Evolutionary conservation across 2,888 invertebrate species (phyloP).

Genomic region (Hypercompe scribonia): DNA sequence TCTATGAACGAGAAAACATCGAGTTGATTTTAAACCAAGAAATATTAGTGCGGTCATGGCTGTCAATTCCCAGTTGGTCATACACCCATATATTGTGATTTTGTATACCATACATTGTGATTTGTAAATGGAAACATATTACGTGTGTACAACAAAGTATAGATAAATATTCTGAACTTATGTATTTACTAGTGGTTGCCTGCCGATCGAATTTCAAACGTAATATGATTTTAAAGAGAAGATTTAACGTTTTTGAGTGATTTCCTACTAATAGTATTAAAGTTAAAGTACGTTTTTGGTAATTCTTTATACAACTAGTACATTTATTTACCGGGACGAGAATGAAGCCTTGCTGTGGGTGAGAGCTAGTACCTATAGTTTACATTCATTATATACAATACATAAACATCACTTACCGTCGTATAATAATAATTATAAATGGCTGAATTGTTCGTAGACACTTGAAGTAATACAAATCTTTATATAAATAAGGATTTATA

Average conservation of each 20-base stretch:
- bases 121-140: background rate
- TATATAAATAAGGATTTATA: no score
- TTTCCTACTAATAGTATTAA: background rate
- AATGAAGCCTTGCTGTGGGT: background rate
- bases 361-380: no score
- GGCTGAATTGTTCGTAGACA: no score
- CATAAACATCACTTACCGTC: no score
- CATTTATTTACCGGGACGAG: background rate
- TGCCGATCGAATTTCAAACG: no score
- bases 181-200: no score
- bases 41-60: constrained; percentile 30
- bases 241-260: background rate
- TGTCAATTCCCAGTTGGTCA: constrained; percentile 36
- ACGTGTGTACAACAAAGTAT: no score
- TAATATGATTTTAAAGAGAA: no score
- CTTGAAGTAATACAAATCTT: background rate
- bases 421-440: no score
- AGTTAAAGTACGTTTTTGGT: background rate
- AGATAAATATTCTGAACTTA: no score
- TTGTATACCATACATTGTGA: background rate
- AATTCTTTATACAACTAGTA: background rate
- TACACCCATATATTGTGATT: constrained; percentile 5
- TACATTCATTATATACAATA: no score
- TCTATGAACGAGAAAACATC: background rate
- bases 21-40: constrained; percentile 26